Evolutionary conservation across 2,888 invertebrate genomes (phyloP), one percentile per base, ranked within the genome.

Genomic region (Spialia ferax): DNA sequence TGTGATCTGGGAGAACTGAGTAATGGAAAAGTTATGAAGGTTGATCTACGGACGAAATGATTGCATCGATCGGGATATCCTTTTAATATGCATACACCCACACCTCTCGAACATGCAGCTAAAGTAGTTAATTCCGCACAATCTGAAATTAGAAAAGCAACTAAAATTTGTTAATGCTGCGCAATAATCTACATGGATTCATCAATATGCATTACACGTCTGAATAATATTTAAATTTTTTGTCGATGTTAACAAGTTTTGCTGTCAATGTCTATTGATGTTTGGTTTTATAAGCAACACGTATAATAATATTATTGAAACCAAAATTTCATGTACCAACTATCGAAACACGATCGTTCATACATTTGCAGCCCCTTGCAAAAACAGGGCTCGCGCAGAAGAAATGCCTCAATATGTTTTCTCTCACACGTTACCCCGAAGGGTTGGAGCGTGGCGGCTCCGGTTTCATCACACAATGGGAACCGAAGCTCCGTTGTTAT

Each of bases 351-450:
- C 42, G 48, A 48, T 57, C 48, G 29, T 59, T 22, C 52, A 48
- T 48, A 45, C 23, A 42, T 20, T 48, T 20, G 29, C 55, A 26
- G 55, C 54, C 64, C 64, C 42, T 48, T 52, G 38, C 60, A 71
- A 75, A 73, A 69, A 62, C 61, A 69, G 73, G 59, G 61, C 64
- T 57, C 6, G 48, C 64, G 20, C 20, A 48, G 70, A 68, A 73
- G 73, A 74, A 71, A 69, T 73, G 70, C 62, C 62, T 71, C 80
- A 80, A 79, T 80, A 80, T 80, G 80, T 77, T 79, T 78, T 76
- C 75, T 74, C 78, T 80, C 80, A 78, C 80, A 75, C 78, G 77
- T 79, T 74, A 71, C 74, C 70, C 71, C 65, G 69, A 71, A 76
- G 76, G 76, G 74, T 72, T 74, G 76, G 54, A 54, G 54, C 26